Evolutionary conservation across 2,888 invertebrate species (phyloP).

Genomic region (Muscina levida): DNA sequence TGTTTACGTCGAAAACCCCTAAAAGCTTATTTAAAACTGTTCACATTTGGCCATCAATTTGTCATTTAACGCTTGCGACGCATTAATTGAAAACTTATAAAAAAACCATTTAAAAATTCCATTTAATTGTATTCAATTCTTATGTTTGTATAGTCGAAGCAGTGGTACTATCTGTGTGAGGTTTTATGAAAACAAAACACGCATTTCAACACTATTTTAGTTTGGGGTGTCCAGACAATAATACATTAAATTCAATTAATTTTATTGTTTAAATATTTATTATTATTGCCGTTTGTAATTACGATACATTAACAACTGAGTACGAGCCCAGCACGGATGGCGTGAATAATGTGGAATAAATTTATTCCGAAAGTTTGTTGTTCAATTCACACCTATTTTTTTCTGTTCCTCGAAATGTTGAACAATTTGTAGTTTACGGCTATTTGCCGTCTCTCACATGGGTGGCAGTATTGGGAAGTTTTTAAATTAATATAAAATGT

Average conservation of each 20-base stretch:
- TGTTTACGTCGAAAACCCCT: slow-evolving; percentile 17
- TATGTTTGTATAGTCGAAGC: not conserved
- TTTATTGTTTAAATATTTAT: slow-evolving; percentile 53
- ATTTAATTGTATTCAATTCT: slow-evolving; percentile 22
- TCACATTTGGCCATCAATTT: slow-evolving; percentile 30
- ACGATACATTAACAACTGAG: slow-evolving; percentile 33
- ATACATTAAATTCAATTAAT: slow-evolving; percentile 53
- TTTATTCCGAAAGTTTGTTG: slow-evolving; percentile 17
- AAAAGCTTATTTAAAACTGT: no score
- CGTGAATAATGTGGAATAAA: not conserved
- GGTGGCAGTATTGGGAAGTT: slow-evolving; percentile 23
- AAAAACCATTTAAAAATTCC: no score
- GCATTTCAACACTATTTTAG: slow-evolving; percentile 50
- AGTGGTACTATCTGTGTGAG: not conserved
- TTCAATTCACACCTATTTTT: slow-evolving; percentile 50
- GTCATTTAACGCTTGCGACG: not conserved
- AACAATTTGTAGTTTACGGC: slow-evolving; percentile 20
- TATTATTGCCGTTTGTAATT: slow-evolving; percentile 40
- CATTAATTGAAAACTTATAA: not conserved
- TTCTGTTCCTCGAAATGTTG: slow-evolving; percentile 17
- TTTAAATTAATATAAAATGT: slow-evolving; percentile 50
- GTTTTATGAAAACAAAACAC: slow-evolving; percentile 53
- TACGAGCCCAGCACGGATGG: not conserved
- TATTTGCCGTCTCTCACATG: slow-evolving; percentile 6
- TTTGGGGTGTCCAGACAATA: slow-evolving; percentile 18